Evolutionary conservation across 2,113 vertebrate species (phyloP), one percentile per base, ranked within the genome.

Genomic region (Sakesphorus luctuosus): DNA sequence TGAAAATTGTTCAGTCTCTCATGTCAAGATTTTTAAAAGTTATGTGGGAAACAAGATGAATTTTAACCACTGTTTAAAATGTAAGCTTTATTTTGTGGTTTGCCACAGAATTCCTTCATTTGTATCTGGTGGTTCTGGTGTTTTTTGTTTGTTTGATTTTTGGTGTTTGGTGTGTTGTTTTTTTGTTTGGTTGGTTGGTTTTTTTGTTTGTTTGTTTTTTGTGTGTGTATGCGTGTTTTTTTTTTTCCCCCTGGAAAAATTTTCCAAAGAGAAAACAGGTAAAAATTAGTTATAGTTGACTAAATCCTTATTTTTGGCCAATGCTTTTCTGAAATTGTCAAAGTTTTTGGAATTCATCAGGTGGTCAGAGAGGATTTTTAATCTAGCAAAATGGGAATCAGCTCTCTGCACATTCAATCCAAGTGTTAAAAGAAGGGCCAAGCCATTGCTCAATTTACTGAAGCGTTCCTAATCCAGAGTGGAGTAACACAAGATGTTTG

Each of bases 391-490:
- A 62, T 11, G 12, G 6, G 2, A 78, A 63, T 62, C 13, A 55
- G 0, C 7, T 50, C 0, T 2, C 17, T 0, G 0, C 11, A 9
- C 9, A 7, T 65, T 68, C 26, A 68, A 6, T 2, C 1, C 5
- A 46, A 46, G 5, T 4, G 7, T 55, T n/a, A 86, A 80, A 67
- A 6, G 9, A 47, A 72, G 36, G 2, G 18, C n/a, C 91, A 80
- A 94, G 9, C 3, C 10, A 8, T 65, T 84, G 21, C 11, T 87
- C 1, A 3, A 15, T 2, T 94, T 81, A 46, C 19, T 2, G 35
- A 67, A 25, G 3, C 8, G 43, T 86, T 90, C 16, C 11, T 90
- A 19, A 62, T 6, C 11, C 38, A 62, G 40, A 65, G 19, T 11
- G 31, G 23, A 77, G 25, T 71, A n/a, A 63, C 3, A 20, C 3